Base-by-base conservation (phyloP, 2,113 vertebrate genomes). In the Crotalus viridis region DNA sequence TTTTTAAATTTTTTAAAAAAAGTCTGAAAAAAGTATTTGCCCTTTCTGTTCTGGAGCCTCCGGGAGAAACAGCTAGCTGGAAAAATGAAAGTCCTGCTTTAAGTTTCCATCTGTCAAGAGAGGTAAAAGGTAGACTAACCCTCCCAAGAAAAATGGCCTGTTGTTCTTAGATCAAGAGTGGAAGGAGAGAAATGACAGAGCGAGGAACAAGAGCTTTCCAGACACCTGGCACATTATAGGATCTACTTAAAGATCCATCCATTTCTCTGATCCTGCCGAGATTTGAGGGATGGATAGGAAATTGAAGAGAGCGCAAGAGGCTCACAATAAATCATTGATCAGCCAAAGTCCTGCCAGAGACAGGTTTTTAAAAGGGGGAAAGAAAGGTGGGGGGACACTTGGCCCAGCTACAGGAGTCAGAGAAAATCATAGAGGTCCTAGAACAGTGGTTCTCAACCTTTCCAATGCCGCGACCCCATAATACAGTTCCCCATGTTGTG, bases 271-370 rank as follows among this genome's bases (percentile, higher is more conserved):
- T 74, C 89, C 48, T 92, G 88, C 24, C 52, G n/a, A 64, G 64
- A 15, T 87, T 64, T 33, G 88, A 90, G 91, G 85, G 94, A 95
- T 92, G 89, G 85, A 97, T 96, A 97, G 94, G 57, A 95, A 87
- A 21, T 92, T 95, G 96, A 95, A 94, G 96, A 94, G 95, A 94
- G 96, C 97, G 97, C 69, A 90, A 92, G 85, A 33, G 28, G 90
- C 55, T 69, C 86, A 74, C 57, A 55, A 90, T 55, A 90, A 54
- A 74, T 54, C 92, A 92, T 92, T 89, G 87, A 92, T 92, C 92
- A 89, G 64, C 92, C 4, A 22, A 39, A n/a, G 87, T 69, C 88
- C 19, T 69, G 15, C 19, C 24, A 43, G 39, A 89, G 92, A 92
- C 92, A 92, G 88, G 69, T 28, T 85, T 69, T 81, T 51, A 89